Evolutionary conservation across 2,888 invertebrate genomes (phyloP).

Genomic region (Amphipyra berbera): DNA sequence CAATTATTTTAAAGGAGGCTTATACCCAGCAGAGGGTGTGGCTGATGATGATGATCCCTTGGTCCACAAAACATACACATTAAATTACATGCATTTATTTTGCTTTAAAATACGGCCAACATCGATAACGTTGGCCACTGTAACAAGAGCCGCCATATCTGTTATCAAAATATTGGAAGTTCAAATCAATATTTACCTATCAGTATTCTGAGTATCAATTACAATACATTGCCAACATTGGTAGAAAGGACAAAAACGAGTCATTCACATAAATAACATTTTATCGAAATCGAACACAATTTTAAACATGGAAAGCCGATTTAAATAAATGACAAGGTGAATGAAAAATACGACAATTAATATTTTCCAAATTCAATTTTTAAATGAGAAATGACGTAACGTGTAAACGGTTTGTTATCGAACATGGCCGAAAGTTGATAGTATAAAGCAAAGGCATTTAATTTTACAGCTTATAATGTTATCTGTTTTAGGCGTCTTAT

Average conservation of each 20-base stretch:
- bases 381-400: conserved; percentile 47
- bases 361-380: conserved; percentile 42
- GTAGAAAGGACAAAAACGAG: conserved; percentile 23
- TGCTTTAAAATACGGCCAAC: too few species aligned
- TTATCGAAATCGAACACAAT: conserved; percentile 34
- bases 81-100: too few species aligned
- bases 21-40: too few species aligned
- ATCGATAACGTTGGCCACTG: too few species aligned
- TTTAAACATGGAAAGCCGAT: conserved; percentile 44
- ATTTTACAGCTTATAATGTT: conserved; percentile 58
- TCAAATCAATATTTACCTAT: conserved; percentile 26
- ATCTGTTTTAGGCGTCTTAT: conserved; percentile 62
- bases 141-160: neutral
- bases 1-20: too few species aligned
- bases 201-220: conserved; percentile 22
- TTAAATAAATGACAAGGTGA: conserved; percentile 31
- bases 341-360: conserved; percentile 39
- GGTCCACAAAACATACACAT: too few species aligned
- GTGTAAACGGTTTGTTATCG: conserved; percentile 32
- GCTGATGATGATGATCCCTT: too few species aligned
- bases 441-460: conserved; percentile 63
- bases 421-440: conserved; percentile 47
- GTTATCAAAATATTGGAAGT: conserved; percentile 40
- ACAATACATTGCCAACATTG: conserved; percentile 14
- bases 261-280: conserved; percentile 38